Percentiles rank a stretch among this genome's conserved stretches.
Evolutionary conservation across 1,140 invertebrate genomes (phyloP).

Genomic region (Drosophila carrolli): DNA sequence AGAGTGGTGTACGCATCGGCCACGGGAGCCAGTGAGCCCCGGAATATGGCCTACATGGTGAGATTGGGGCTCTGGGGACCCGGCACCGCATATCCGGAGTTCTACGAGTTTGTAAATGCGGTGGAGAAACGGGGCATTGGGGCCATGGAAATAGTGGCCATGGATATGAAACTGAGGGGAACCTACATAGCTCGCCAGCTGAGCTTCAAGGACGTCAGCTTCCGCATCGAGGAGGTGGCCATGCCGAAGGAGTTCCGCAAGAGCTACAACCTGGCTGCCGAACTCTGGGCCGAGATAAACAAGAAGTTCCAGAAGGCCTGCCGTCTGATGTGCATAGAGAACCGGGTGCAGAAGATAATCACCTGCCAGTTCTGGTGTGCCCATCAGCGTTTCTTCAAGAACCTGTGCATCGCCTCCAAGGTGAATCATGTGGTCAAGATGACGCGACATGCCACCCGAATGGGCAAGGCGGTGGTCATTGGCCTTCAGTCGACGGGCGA

Average conservation of each 20-base stretch:
- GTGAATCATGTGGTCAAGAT: constrained; percentile 93
- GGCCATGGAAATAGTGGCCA: constrained; percentile 99
- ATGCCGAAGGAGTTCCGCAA: constrained; percentile 93
- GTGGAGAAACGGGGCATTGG: constrained; percentile 99
- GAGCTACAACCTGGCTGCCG: constrained; percentile 96
- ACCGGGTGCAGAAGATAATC: constrained; percentile 96
- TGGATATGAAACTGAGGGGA: constrained; percentile 99
- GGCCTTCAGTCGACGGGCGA: constrained; percentile 99
- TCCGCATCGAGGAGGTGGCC: constrained; percentile 98
- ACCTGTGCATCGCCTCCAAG: constrained; percentile 99
- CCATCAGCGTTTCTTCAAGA: constrained; percentile 99
- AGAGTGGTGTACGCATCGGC: constrained; percentile 99
- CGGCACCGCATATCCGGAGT: constrained; percentile 97
- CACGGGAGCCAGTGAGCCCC: constrained; percentile 98
- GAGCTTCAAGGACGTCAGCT: constrained; percentile 97
- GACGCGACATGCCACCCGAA: constrained; percentile 95
- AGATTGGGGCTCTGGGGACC: constrained; percentile 99
- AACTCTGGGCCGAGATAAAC: constrained; percentile 97
- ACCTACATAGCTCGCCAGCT: constrained; percentile 99
- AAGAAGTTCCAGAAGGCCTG: constrained; percentile 96
- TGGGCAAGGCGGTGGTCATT: constrained; percentile 99
- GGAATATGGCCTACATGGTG: constrained; percentile 99
- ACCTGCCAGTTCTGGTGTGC: constrained; percentile 99
- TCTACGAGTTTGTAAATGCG: constrained; percentile 97
- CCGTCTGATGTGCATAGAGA: constrained; percentile 96